Conservation (phyloP, 2,888 invertebrate species). For the Agonopterix heracliana region DNA sequence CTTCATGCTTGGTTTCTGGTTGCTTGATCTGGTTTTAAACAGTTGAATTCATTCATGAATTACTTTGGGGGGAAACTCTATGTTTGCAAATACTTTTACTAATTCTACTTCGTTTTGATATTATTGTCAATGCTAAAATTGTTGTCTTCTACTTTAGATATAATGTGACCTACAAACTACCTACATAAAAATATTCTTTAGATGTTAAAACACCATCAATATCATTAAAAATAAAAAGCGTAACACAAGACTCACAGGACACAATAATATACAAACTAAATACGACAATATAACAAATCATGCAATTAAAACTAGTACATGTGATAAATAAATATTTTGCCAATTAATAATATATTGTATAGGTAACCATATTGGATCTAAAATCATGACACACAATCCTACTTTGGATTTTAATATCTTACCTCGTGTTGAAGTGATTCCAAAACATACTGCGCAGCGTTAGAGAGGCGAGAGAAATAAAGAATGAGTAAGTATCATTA, state of each 20-base stretch:
- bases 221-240: slow-evolving; percentile 66
- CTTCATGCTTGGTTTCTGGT: neutral
- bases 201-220: slow-evolving; percentile 12
- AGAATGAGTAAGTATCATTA: slow-evolving; percentile 62
- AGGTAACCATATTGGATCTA: slow-evolving; percentile 15
- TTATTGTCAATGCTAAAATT: neutral
- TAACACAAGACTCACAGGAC: slow-evolving; percentile 79
- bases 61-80: no score
- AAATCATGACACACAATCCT: slow-evolving; percentile 38
- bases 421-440: slow-evolving; percentile 99
- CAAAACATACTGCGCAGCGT: slow-evolving; percentile 97
- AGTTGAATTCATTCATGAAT: no score
- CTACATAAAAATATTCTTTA: slow-evolving; percentile 9
- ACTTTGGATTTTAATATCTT: slow-evolving; percentile 76
- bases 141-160: neutral
- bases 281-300: slow-evolving; percentile 44
- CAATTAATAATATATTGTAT: slow-evolving; percentile 24
- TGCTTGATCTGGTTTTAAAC: no score
- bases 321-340: slow-evolving; percentile 20
- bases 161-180: slow-evolving; percentile 4
- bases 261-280: slow-evolving; percentile 57
- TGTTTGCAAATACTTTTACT: no score
- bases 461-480: slow-evolving; percentile 83
- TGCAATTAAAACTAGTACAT: slow-evolving; percentile 23
- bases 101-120: no score